Conservation (phyloP, 2,113 vertebrate species). For the Neodon shergylaensis region DNA sequence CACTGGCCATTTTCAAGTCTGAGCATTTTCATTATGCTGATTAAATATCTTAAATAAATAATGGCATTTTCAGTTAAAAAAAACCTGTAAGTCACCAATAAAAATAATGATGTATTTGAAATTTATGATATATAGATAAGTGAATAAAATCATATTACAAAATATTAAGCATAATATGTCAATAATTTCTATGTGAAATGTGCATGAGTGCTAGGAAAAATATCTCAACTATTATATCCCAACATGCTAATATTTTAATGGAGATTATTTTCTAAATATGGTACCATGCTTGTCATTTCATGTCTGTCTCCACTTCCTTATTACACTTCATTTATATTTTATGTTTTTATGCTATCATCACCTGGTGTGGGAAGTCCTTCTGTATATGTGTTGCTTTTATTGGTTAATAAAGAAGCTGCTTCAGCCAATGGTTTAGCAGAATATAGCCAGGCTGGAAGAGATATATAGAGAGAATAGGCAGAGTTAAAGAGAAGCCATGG, state of each 20-base stretch:
- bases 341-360: background rate
- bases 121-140: background rate
- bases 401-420: no score
- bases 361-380: no score
- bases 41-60: conserved; percentile 4
- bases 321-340: conserved; percentile 1
- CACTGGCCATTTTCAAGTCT: conserved; percentile 11
- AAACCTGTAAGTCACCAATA: background rate
- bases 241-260: conserved; percentile 40
- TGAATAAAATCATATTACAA: conserved; percentile 48
- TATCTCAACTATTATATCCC: background rate
- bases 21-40: background rate
- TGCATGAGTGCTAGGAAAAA: background rate
- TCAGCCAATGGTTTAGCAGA: no score
- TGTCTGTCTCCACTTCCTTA: conserved; percentile 9
- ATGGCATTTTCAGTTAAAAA: conserved; percentile 22
- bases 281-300: background rate
- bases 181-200: background rate
- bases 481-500: no score
- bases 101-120: conserved; percentile 1
- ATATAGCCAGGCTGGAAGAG: no score
- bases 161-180: background rate
- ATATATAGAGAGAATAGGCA: no score
- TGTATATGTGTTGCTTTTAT: no score
- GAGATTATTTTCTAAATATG: conserved; percentile 41